phyloP scores from a whole-genome alignment of 2,888 invertebrate species.

The Diaprepes abbreviatus region DNA sequence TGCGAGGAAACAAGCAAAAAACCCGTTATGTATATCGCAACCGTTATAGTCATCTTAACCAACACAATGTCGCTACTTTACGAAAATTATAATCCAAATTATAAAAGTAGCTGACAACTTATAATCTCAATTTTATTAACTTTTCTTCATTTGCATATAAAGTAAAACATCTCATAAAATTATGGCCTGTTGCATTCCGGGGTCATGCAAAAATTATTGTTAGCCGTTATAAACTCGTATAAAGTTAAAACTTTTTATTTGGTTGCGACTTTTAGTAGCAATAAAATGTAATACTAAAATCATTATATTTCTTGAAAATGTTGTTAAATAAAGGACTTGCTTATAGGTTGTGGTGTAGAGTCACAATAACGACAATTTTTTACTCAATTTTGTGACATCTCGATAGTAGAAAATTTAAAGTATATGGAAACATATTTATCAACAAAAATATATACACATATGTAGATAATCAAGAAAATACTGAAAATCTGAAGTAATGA shows the following conservation, averaged over 20 bases:
- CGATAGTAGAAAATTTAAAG: too few species aligned
- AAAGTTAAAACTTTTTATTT: conserved; percentile 15
- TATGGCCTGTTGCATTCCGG: conserved; percentile 21
- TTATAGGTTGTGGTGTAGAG: too few species aligned
- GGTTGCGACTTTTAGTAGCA: conserved; percentile 13
- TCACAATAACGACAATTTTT: too few species aligned
- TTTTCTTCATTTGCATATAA: conserved; percentile 33
- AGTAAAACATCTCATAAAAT: conserved; percentile 29
- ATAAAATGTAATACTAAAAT: conserved; percentile 15
- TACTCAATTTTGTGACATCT: too few species aligned
- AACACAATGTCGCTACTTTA: conserved; percentile 16
- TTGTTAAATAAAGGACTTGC: not conserved
- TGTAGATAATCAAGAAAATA: too few species aligned
- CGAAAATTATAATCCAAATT: conserved; percentile 5
- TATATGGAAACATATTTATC: too few species aligned
- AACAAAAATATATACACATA: too few species aligned
- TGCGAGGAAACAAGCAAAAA: too few species aligned
- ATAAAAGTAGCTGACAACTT: conserved; percentile 16
- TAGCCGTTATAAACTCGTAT: conserved; percentile 21
- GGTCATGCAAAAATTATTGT: conserved; percentile 23
- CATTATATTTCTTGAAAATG: conserved; percentile 14
- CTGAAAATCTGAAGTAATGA: too few species aligned
- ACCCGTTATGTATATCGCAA: not conserved
- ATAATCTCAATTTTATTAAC: conserved; percentile 38
- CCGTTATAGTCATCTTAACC: not conserved